phyloP scores from a whole-genome alignment of 2,113 vertebrate genomes.

The Nothocercus nigrocapillus region DNA sequence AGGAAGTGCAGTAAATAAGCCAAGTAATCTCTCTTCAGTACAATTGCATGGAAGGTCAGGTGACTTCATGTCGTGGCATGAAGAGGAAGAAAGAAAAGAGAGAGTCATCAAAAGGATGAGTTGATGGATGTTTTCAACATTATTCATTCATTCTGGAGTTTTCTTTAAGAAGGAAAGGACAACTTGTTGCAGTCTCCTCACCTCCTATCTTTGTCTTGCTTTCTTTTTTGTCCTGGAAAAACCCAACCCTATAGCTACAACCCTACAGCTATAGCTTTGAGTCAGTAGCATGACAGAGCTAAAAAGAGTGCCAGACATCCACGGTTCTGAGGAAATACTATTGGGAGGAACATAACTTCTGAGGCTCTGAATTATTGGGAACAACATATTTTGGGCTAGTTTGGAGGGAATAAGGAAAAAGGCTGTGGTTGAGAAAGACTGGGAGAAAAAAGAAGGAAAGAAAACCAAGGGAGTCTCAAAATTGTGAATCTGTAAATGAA shows the following conservation, averaged over 20 bases:
- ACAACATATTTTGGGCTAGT: neutral
- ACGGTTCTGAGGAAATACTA: neutral
- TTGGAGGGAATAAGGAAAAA: neutral
- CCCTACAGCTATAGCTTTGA: neutral
- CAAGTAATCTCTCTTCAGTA: conserved; percentile 18
- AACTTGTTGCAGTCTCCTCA: no score
- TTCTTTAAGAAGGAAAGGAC: no score
- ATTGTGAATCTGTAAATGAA: neutral
- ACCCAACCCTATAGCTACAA: no score
- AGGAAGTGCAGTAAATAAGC: conserved; percentile 9
- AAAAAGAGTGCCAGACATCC: rapidly evolving
- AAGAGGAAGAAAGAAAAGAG: neutral
- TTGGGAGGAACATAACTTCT: neutral
- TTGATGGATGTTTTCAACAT: neutral
- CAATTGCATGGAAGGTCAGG: conserved; percentile 33
- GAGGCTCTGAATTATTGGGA: neutral
- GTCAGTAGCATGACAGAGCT: conserved; percentile 55
- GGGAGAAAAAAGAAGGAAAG: neutral
- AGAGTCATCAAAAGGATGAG: neutral
- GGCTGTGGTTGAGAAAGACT: neutral
- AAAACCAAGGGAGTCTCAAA: neutral
- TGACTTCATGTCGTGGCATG: neutral
- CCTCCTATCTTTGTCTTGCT: no score
- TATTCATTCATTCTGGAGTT: no score
- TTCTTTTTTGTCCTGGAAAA: no score